Evolutionary conservation across 1,140 invertebrate species (phyloP), one percentile per base, ranked within the genome.

Genomic region (Argopecten irradians): DNA sequence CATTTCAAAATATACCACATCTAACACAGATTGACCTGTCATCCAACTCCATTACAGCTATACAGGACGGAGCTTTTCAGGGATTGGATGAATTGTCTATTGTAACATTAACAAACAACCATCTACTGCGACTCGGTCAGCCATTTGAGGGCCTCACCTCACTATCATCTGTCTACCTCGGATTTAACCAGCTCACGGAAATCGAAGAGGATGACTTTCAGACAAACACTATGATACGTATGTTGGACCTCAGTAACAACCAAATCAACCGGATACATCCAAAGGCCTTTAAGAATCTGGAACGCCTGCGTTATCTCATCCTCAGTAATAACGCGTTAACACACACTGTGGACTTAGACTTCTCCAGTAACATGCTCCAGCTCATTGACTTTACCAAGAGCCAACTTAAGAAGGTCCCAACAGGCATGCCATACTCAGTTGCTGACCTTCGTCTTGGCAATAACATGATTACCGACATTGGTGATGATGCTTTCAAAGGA

Each of bases 401-500:
- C 0, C 97, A 97, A 35, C 96, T 99, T 22, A 96, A 96, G 86
- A 96, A 97, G 92, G 97, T 99, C 33, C 98, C 98, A 0, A 97
- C 97, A 84, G 97, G 97, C 82, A 96, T 99, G 84, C 98, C 98
- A 11, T 97, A 97, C 93, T 98, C 98, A 0, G 97, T 99, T 28
- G 96, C 97, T 34, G 97, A 97, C 88, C 96, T 99, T 33, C 97
- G 97, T 36, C 95, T 98, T 0, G 96, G 97, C 0, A 97, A 97
- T 22, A 99, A 99, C 93, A 96, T 96, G 90, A 96, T 98, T 82
- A 96, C 96, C 16, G 85, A 96, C 0, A 97, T 99, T n/a, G 96
- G 97, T 82, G 97, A 97, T 90, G 98, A 98, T 22, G 98, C 98
- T 93, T 96, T 99, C 87, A 98, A 98, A 92, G 98, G 98, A 90